These are phyloP conservation scores for Pristionchus japonicus DNA, from an alignment of 2,888 invertebrate species.

Conservation along the genomic window DNA sequence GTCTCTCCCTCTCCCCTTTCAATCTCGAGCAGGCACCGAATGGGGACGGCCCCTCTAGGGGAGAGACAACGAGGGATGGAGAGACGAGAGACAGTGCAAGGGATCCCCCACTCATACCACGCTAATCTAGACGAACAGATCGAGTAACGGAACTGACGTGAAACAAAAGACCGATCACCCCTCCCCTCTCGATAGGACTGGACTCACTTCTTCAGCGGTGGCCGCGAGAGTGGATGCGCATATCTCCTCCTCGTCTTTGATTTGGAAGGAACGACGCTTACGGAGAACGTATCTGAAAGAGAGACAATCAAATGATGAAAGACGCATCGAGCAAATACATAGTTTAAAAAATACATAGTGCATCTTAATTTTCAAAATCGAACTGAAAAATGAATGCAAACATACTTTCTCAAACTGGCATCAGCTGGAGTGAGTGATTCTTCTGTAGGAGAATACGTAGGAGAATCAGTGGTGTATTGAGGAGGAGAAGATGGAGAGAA, in stretches of 20 bases:
- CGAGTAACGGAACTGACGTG: neutral
- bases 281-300: slow-evolving; percentile 60
- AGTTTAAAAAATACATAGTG: too few species aligned
- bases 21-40: slow-evolving; percentile 34
- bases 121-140: neutral
- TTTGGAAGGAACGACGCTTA: slow-evolving; percentile 60
- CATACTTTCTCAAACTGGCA: slow-evolving; percentile 40
- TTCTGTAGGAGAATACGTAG: neutral
- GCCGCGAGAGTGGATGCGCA: slow-evolving; percentile 70
- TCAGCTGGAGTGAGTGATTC: neutral
- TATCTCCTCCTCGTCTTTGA: slow-evolving; percentile 69
- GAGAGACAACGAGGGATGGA: slow-evolving; percentile 11
- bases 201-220: slow-evolving; percentile 71
- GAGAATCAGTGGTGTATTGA: neutral
- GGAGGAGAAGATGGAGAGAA: slow-evolving; percentile 50
- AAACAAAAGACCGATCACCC: neutral
- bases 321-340: neutral
- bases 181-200: too few species aligned
- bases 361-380: too few species aligned
- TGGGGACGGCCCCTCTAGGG: neutral
- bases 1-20: slow-evolving; percentile 15
- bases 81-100: neutral
- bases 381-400: neutral
- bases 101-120: neutral
- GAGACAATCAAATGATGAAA: neutral